Evolutionary conservation across 2,797 vertebrate genomes (phyloP).

Genomic region (Myripristis jacobus): DNA sequence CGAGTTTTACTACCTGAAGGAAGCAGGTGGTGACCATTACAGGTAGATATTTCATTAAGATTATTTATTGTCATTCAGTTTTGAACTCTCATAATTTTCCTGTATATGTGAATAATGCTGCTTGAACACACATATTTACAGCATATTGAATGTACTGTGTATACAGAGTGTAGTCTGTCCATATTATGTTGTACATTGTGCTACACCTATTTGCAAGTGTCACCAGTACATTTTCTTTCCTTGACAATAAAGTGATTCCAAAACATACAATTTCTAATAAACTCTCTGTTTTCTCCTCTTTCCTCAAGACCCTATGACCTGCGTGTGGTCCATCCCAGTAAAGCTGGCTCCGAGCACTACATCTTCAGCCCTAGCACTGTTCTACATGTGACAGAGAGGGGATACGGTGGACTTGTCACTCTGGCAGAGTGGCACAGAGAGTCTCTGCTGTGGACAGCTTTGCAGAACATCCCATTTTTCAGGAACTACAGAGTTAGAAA

Average conservation of each 20-base stretch:
- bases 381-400: conserved; percentile 80
- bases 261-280: background rate
- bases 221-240: too few species aligned
- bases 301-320: conserved; percentile 86
- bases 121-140: too few species aligned
- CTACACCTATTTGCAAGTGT: too few species aligned
- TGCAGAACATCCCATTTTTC: conserved; percentile 85
- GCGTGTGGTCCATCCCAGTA: conserved; percentile 70
- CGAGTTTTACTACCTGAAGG: conserved; percentile 84
- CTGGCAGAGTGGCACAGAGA: conserved; percentile 86
- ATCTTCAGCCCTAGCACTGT: conserved; percentile 84
- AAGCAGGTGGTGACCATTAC: conserved; percentile 71
- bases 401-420: conserved; percentile 75
- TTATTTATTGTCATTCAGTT: background rate
- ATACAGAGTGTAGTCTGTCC: too few species aligned
- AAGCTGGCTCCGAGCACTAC: conserved; percentile 84
- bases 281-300: background rate
- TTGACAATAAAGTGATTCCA: background rate
- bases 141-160: too few species aligned
- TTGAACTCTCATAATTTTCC: background rate
- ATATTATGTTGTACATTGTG: too few species aligned
- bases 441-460: conserved; percentile 80
- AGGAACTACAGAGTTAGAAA: conserved; percentile 80
- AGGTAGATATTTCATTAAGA: conserved; percentile 72
- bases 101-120: background rate